Evolutionary conservation across 1,140 invertebrate genomes (phyloP).

Genomic region (Dysdera silvatica): DNA sequence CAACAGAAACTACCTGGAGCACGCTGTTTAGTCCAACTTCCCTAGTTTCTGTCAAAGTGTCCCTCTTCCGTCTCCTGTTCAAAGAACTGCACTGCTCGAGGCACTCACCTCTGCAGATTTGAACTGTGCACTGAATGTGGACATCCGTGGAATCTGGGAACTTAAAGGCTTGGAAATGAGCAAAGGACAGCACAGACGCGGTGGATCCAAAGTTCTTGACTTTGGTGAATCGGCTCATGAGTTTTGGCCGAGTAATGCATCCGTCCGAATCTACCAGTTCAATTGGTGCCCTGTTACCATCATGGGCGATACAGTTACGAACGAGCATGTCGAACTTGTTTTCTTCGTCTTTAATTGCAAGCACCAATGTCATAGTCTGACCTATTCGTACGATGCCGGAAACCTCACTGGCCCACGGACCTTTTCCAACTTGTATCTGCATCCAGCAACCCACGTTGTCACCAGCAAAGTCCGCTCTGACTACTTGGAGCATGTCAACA

Average conservation of each 20-base stretch:
- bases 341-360: constrained; percentile 90
- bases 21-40: constrained; percentile 37
- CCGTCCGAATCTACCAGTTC: constrained; percentile 85
- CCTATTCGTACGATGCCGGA: constrained; percentile 91
- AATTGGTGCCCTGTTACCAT: constrained; percentile 83
- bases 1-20: constrained; percentile 67
- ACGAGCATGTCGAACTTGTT: constrained; percentile 94
- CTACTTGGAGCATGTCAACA: constrained; percentile 88
- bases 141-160: constrained; percentile 38
- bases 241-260: constrained; percentile 83
- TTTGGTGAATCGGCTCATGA: constrained; percentile 88
- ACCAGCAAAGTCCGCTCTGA: constrained; percentile 82
- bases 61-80: constrained; percentile 23
- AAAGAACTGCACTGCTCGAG: constrained; percentile 36
- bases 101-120: constrained; percentile 38
- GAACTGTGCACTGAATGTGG: constrained; percentile 40
- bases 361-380: constrained; percentile 91
- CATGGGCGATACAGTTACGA: constrained; percentile 85
- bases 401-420: constrained; percentile 88
- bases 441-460: constrained; percentile 76
- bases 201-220: constrained; percentile 91
- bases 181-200: constrained; percentile 85
- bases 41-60: constrained; percentile 19
- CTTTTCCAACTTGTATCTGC: constrained; percentile 61
- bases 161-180: constrained; percentile 63